A percentile compares a stretch with the other conserved stretches of the same genome.
Conservation (phyloP, 2,888 invertebrate genomes). For the Brachyptera putata region DNA sequence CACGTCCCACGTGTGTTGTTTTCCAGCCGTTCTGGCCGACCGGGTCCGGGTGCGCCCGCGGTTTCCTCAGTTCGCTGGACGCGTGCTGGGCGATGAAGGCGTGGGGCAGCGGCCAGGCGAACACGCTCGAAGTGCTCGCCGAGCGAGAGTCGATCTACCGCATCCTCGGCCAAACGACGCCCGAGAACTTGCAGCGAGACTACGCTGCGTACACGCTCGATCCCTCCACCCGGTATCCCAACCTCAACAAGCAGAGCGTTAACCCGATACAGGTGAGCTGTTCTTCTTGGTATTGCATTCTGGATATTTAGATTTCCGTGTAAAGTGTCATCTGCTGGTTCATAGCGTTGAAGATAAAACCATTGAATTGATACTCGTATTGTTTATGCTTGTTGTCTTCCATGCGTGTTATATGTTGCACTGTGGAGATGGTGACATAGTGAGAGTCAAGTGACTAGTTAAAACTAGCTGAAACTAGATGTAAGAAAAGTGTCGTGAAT, state of each 20-base stretch:
- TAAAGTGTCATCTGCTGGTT: too few relatives aligned
- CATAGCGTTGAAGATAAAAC: too few relatives aligned
- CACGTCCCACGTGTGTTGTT: too few relatives aligned
- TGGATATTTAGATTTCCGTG: too few relatives aligned
- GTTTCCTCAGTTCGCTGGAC: constrained; percentile 93
- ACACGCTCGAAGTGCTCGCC: constrained; percentile 81
- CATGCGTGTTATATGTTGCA: too few relatives aligned
- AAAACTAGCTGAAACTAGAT: too few relatives aligned
- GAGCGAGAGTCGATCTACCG: constrained; percentile 94
- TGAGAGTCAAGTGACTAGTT: too few relatives aligned
- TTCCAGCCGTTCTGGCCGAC: constrained; percentile 95
- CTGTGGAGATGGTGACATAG: too few relatives aligned
- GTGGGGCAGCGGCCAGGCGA: constrained; percentile 66
- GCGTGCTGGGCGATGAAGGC: constrained; percentile 91
- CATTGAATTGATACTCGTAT: too few relatives aligned
- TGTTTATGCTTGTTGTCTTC: too few relatives aligned
- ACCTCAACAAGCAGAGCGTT: constrained; percentile 71
- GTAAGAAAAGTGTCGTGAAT: too few relatives aligned
- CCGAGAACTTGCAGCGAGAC: constrained; percentile 91
- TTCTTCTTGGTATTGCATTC: too few relatives aligned
- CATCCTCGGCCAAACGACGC: constrained; percentile 88
- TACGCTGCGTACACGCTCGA: constrained; percentile 82
- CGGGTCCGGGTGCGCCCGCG: constrained; percentile 96
- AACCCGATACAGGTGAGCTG: constrained; percentile 72
- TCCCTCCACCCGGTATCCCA: constrained; percentile 77